Evolutionary conservation across 1,140 invertebrate species (phyloP).

Genomic region (Melipona quadrifasciata): DNA sequence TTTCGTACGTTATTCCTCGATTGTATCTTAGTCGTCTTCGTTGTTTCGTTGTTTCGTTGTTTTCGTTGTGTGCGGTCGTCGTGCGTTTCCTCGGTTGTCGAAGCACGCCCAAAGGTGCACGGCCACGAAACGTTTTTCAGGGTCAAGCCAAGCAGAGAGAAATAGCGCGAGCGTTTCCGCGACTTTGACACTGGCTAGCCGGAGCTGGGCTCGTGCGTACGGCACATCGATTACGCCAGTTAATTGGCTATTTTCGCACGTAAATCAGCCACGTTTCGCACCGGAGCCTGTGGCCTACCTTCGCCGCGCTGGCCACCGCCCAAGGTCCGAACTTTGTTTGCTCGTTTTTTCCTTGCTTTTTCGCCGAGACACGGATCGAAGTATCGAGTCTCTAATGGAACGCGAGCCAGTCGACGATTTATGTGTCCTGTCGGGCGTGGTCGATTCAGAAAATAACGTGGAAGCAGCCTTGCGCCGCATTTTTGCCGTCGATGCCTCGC

Average conservation of each 20-base stretch:
- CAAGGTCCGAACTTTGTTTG: slow-evolving; percentile 62
- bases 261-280: slow-evolving; percentile 64
- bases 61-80: background rate
- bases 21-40: background rate
- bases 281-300: slow-evolving; percentile 56
- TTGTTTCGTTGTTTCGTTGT: background rate
- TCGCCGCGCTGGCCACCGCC: slow-evolving; percentile 56
- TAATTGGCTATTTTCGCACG: slow-evolving; percentile 73
- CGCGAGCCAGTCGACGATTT: slow-evolving; percentile 18
- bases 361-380: slow-evolving; percentile 20
- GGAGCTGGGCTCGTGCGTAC: slow-evolving; percentile 1
- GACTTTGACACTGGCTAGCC: slow-evolving; percentile 43
- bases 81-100: slow-evolving; percentile 36
- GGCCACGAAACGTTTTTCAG: slow-evolving; percentile 21
- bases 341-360: slow-evolving; percentile 48
- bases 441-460: slow-evolving; percentile 35
- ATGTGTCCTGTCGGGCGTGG: slow-evolving; percentile 47
- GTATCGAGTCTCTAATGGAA: slow-evolving; percentile 54
- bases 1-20: slow-evolving; percentile 20
- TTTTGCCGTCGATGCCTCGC: slow-evolving; percentile 5
- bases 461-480: slow-evolving; percentile 39
- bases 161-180: slow-evolving; percentile 50
- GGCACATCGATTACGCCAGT: slow-evolving; percentile 60
- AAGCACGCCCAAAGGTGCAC: slow-evolving; percentile 11
- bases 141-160: background rate